A percentile compares a stretch with the other conserved stretches of the same genome.
phyloP scores from a whole-genome alignment of 2,888 invertebrate species.

The Drosophila aldrichi region DNA sequence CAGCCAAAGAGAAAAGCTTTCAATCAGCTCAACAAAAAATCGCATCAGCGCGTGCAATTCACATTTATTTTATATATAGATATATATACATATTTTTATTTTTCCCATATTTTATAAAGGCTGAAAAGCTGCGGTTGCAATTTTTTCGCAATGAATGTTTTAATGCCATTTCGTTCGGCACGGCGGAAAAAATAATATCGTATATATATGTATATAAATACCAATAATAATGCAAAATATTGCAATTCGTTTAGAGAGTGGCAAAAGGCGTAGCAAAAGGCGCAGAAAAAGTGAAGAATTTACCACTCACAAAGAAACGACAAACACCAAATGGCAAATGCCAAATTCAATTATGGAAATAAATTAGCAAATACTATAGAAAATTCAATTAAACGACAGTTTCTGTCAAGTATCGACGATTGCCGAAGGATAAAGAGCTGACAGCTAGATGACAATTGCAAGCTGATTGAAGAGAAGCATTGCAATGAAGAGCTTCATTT shows the following conservation, averaged over 20 bases:
- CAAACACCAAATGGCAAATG: background rate
- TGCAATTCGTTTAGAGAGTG: background rate
- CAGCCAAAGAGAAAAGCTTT: conserved; percentile 5
- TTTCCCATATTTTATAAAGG: conserved; percentile 10
- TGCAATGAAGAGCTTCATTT: background rate
- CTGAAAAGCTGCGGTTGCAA: conserved; percentile 16
- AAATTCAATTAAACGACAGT: background rate
- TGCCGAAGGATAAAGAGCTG: background rate
- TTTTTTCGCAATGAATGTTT: conserved; percentile 27
- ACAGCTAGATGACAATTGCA: background rate
- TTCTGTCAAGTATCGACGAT: background rate
- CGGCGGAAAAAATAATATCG: background rate
- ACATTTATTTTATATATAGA: conserved; percentile 26
- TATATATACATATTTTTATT: background rate
- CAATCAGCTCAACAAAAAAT: conserved; percentile 15
- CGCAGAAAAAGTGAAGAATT: conserved; percentile 1
- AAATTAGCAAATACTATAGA: conserved; percentile 2
- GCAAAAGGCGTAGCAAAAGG: background rate
- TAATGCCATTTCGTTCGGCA: conserved; percentile 4
- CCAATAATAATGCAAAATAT: conserved; percentile 12
- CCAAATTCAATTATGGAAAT: conserved; percentile 10
- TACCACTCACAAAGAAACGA: conserved; percentile 3
- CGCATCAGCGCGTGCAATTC: conserved; percentile 16
- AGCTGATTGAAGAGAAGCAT: background rate
- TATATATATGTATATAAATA: background rate